Evolutionary conservation across 1,140 invertebrate genomes (phyloP).

Genomic region (Linepithema humile): DNA sequence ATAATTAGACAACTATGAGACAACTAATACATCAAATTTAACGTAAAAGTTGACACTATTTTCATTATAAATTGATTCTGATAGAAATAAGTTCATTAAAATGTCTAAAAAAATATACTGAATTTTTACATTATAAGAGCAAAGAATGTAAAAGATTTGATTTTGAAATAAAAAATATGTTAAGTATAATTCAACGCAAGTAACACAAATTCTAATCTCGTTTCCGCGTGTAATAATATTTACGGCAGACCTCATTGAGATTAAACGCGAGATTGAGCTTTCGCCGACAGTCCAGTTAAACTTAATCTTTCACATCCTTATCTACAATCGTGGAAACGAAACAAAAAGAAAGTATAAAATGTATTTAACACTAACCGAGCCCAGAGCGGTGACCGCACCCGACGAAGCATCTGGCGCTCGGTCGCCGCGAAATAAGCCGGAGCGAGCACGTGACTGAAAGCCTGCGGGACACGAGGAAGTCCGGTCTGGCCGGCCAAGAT

Average conservation of each 20-base stretch:
- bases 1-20: background rate
- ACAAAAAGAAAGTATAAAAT: too few species aligned
- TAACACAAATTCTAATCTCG: background rate
- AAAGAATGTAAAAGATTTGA: background rate
- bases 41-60: background rate
- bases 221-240: background rate
- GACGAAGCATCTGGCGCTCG: constrained; percentile 30
- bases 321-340: background rate
- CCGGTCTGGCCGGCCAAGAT: constrained; percentile 35
- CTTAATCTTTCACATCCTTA: background rate
- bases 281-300: background rate
- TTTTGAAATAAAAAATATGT: background rate
- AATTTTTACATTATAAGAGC: background rate
- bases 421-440: background rate
- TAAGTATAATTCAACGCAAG: background rate
- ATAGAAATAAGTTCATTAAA: background rate
- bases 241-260: background rate
- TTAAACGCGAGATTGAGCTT: background rate
- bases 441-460: constrained; percentile 21
- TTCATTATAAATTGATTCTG: background rate
- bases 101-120: background rate
- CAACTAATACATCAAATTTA: background rate
- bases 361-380: background rate
- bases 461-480: constrained; percentile 43
- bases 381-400: background rate